These are phyloP conservation scores for Sciurus niger DNA, from an alignment of 2,113 vertebrate genomes.

Conservation along the genomic window DNA sequence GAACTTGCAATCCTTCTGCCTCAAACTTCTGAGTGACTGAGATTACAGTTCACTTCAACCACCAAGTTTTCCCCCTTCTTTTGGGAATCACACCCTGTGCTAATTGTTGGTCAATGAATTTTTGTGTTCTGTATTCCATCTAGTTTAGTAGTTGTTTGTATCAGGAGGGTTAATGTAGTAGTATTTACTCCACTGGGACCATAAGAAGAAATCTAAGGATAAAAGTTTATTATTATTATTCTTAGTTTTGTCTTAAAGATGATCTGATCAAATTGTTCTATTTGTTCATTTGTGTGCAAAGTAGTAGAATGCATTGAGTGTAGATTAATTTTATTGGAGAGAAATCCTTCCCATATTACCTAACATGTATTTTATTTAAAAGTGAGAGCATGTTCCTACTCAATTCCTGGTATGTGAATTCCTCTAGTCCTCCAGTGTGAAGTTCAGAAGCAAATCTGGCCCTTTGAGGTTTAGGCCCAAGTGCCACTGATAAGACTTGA, in stretches of 20 bases:
- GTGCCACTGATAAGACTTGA: not conserved
- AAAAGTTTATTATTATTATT: not conserved
- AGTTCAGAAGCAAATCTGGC: conserved; percentile 21
- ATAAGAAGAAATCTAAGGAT: conserved; percentile 28
- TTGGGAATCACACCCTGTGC: not conserved
- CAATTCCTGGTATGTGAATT: not conserved
- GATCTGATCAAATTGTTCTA: not conserved
- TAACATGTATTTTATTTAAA: not conserved
- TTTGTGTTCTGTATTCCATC: not conserved
- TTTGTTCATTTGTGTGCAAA: conserved; percentile 10
- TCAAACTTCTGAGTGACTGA: not conserved
- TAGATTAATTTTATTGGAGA: conserved; percentile 30
- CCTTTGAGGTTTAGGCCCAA: conserved; percentile 22
- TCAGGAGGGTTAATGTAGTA: not conserved
- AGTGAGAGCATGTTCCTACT: conserved; percentile 2
- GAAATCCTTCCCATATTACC: not conserved
- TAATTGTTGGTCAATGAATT: not conserved
- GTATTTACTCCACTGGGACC: not conserved
- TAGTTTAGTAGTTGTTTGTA: not conserved
- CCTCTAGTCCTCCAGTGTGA: conserved; percentile 14
- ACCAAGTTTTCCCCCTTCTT: not conserved
- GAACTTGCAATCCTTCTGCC: not conserved
- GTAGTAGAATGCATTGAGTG: not conserved
- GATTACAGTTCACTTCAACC: not conserved
- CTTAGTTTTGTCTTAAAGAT: not conserved